Conservation (phyloP, 2,888 invertebrate genomes). For the Ennomos erosarius region DNA sequence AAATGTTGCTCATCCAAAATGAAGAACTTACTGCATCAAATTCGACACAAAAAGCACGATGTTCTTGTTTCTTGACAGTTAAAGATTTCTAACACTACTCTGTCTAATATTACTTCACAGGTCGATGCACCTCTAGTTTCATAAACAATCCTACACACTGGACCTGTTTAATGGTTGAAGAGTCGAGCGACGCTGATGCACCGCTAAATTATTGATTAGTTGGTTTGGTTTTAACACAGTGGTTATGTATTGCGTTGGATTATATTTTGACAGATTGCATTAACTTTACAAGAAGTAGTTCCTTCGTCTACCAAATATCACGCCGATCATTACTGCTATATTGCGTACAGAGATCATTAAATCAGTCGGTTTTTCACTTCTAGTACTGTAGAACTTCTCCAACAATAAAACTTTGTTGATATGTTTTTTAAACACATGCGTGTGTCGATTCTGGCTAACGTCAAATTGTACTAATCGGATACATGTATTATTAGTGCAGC, state of each 20-base stretch:
- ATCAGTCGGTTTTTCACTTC: slow-evolving; percentile 9
- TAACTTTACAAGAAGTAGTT: no score
- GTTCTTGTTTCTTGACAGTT: neutral
- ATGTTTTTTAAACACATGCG: slow-evolving; percentile 29
- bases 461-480: slow-evolving; percentile 39
- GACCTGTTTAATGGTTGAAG: slow-evolving; percentile 6
- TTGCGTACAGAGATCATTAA: neutral
- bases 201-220: no score
- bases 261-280: no score
- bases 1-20: neutral
- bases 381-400: slow-evolving; percentile 1
- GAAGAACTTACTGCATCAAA: neutral
- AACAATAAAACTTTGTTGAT: slow-evolving; percentile 28
- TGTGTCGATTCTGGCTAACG: slow-evolving; percentile 33
- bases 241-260: no score
- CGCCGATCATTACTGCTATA: no score
- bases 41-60: neutral
- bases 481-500: slow-evolving; percentile 44
- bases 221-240: no score
- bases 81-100: neutral
- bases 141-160: slow-evolving; percentile 24
- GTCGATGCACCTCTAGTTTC: slow-evolving; percentile 36
- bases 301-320: no score
- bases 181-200: no score
- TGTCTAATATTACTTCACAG: slow-evolving; percentile 19